Evolutionary conservation across 2,888 invertebrate species (phyloP).

Genomic region (Thecophora atra): DNA sequence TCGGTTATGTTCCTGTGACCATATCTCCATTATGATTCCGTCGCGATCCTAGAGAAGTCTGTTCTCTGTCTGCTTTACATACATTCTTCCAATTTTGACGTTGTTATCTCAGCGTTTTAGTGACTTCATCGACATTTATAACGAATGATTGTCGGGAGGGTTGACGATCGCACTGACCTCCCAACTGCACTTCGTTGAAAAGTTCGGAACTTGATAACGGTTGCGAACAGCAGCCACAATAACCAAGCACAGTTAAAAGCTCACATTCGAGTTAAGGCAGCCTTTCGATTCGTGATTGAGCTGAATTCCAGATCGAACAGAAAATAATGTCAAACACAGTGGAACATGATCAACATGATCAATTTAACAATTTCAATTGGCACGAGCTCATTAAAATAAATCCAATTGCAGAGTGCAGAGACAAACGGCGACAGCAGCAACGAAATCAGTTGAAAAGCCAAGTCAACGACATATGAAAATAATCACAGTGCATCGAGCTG

Average conservation of each 20-base stretch:
- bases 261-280: background rate
- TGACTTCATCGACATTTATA: background rate
- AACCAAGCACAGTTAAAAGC: background rate
- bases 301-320: conserved; percentile 37
- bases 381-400: conserved; percentile 64
- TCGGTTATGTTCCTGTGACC: too few species aligned
- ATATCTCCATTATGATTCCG: too few species aligned
- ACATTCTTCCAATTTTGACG: too few species aligned
- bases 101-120: background rate
- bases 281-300: conserved; percentile 40
- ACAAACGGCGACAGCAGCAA: background rate
- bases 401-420: conserved; percentile 46
- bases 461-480: background rate
- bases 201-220: background rate
- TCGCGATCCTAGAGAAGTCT: too few species aligned
- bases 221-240: background rate
- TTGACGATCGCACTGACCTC: too few species aligned
- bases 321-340: conserved; percentile 41
- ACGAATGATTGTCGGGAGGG: background rate
- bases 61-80: too few species aligned
- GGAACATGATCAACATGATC: conserved; percentile 45
- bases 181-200: background rate
- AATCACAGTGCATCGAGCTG: background rate
- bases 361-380: conserved; percentile 56
- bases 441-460: conserved; percentile 7